Evolutionary conservation across 53 echinoderm and acorn worm species (phyloP).

Genomic region (Paracentrotus lividus): DNA sequence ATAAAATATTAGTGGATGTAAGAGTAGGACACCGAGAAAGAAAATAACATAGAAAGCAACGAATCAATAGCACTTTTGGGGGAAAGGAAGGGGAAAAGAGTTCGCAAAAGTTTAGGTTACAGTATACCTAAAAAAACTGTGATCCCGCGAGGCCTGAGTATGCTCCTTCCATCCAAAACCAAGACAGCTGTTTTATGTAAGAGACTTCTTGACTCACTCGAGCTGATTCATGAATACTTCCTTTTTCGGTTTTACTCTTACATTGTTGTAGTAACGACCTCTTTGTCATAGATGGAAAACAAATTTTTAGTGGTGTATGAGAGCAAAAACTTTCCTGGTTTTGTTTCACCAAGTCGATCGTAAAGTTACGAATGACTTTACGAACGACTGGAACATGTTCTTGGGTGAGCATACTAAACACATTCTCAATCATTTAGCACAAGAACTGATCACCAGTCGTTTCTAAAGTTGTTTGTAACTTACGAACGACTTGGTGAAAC

Average conservation of each 20-base stretch:
- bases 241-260: neutral
- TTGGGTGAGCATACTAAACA: no score
- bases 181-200: neutral
- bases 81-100: neutral
- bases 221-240: neutral
- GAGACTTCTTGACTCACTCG: neutral
- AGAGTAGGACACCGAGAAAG: neutral
- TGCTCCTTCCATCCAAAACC: slow-evolving; percentile 13
- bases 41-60: neutral
- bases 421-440: no score
- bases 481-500: no score
- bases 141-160: neutral
- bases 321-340: slow-evolving; percentile 4
- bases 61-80: neutral
- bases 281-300: neutral
- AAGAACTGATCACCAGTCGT: no score
- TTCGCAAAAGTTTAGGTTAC: slow-evolving; percentile 7
- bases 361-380: no score
- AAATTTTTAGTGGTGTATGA: neutral
- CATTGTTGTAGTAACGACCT: neutral
- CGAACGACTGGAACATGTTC: no score
- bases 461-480: no score
- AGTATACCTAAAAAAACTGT: neutral
- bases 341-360: no score
- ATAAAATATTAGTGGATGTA: no score